Base-by-base conservation (phyloP, 2,113 vertebrate genomes). In the Nerophis lumbriciformis region DNA sequence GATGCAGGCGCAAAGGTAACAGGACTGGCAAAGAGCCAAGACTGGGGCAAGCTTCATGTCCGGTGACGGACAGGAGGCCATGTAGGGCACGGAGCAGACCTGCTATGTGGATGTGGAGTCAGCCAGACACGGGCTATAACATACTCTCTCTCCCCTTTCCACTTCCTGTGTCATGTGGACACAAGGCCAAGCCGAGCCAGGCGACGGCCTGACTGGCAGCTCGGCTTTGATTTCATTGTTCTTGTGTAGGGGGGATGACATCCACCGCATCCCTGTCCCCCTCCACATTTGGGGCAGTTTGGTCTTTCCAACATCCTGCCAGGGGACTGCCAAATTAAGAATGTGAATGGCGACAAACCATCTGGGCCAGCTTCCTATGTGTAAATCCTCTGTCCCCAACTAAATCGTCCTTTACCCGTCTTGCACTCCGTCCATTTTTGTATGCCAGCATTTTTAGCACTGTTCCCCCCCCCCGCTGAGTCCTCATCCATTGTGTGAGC, bases 11-110 rank as follows among this genome's bases (percentile, higher is more conserved):
- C 39, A 19, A 38, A 28, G 11, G 51, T 58, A 62, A 67, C 53
- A 63, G 11, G 28, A 3, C 13, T 79, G 76, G 63, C 63, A 35
- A 48, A 50, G 36, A 47, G 66, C 70, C 76, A 84, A 61, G 51
- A 68, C 19, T 51, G 6, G n/a, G 63, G 16, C 28, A 61, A 42
- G 77, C 75, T 84, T 59, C 71, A 48, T 68, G 90, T 93, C 89
- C 86, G 81, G 82, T 47, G 68, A 65, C 78, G 71, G 84, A 73
- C 53, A 21, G 54, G 68, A 77, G 92, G 91, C 90, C 91, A 93
- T 80, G 81, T 68, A 73, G 91, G 94, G 90, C 94, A 94, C 78
- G 61, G 75, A 88, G 86, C 94, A 96, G 90, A 92, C 87, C 92
- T 93, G 90, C 88, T 91, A 74, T 90, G 76, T 88, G 85, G 86